These are phyloP conservation scores for Graphium colonna DNA, from an alignment of 2,888 invertebrate genomes.

Conservation along the genomic window DNA sequence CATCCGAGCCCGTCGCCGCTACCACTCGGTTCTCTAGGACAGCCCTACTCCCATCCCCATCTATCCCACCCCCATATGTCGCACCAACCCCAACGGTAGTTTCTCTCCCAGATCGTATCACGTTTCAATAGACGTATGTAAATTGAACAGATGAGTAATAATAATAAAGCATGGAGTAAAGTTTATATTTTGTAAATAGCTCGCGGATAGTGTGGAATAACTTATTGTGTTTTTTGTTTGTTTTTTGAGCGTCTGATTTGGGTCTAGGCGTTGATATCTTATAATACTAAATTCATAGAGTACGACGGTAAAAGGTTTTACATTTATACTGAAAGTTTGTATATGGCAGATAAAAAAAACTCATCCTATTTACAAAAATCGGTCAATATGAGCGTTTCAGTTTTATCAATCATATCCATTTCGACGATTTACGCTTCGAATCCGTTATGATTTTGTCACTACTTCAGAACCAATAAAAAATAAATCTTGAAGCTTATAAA, in stretches of 20 bases:
- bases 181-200: constrained; percentile 68
- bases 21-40: constrained; percentile 70
- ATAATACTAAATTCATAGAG: too few species aligned
- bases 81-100: constrained; percentile 92
- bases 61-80: constrained; percentile 86
- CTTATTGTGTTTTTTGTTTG: constrained; percentile 34
- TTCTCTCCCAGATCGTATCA: constrained; percentile 43
- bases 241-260: constrained; percentile 52
- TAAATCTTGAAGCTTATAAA: too few species aligned
- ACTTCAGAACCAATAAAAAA: too few species aligned
- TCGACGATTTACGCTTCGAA: too few species aligned
- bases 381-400: too few species aligned
- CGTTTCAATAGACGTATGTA: constrained; percentile 62
- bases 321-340: too few species aligned
- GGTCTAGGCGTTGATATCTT: constrained; percentile 40
- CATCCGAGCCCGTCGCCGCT: too few species aligned
- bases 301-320: too few species aligned
- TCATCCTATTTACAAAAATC: not conserved
- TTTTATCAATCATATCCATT: too few species aligned
- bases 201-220: constrained; percentile 44
- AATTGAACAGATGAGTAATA: constrained; percentile 51
- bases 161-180: constrained; percentile 46
- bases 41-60: constrained; percentile 75
- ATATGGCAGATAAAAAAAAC: constrained; percentile 3
- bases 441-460: too few species aligned